These are phyloP conservation scores for Syngnathus typhle DNA, from an alignment of 2,113 vertebrate species.

Conservation along the genomic window DNA sequence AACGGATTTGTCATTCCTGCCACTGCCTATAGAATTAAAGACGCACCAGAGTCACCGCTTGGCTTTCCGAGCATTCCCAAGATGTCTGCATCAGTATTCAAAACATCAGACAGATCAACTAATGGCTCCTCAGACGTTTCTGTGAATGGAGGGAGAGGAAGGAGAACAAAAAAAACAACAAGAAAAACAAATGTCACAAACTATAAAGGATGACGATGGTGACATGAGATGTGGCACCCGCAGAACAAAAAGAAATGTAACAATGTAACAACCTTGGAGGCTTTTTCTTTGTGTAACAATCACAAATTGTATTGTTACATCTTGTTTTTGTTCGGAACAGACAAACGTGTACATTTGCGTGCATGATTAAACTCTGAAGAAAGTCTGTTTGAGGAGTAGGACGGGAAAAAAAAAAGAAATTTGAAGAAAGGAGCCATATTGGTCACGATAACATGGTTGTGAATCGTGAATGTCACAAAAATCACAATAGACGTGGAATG, in stretches of 20 bases:
- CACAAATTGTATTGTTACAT: not conserved
- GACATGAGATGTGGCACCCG: constrained; percentile 39
- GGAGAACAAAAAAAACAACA: constrained; percentile 37
- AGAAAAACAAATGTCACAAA: constrained; percentile 55
- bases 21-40: constrained; percentile 43
- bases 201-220: constrained; percentile 54
- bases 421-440: not conserved
- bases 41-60: constrained; percentile 85
- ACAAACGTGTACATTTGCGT: not conserved
- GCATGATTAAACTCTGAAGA: not conserved
- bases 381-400: not conserved
- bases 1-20: constrained; percentile 26
- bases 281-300: not conserved
- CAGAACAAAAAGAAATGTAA: constrained; percentile 8
- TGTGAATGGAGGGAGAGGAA: constrained; percentile 54
- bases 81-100: constrained; percentile 94
- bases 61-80: constrained; percentile 94
- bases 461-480: not conserved
- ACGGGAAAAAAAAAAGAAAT: not conserved
- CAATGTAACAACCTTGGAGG: too few relatives aligned
- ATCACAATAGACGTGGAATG: not conserved
- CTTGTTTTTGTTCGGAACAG: not conserved
- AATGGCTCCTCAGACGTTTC: constrained; percentile 84
- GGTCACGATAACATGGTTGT: not conserved
- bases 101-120: constrained; percentile 90